Conservation (phyloP, 2,113 vertebrate genomes). For the Tetrao urogallus region DNA sequence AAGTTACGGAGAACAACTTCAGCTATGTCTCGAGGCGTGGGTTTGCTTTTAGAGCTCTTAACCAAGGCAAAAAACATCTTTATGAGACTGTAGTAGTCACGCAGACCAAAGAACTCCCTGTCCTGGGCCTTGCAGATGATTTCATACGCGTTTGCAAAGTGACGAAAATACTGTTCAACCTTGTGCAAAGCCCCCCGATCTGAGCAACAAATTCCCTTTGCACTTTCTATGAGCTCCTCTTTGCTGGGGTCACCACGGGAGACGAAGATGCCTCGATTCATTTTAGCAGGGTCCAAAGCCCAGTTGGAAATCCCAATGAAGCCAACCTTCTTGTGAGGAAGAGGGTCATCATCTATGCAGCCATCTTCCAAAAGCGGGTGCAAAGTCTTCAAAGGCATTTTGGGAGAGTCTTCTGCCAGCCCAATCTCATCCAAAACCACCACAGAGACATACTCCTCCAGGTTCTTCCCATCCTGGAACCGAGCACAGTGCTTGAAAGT, state of each 20-base stretch:
- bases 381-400: slow-evolving; percentile 96
- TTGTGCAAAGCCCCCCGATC: slow-evolving; percentile 82
- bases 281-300: slow-evolving; percentile 97
- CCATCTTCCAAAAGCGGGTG: slow-evolving; percentile 96
- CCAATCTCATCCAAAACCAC: slow-evolving; percentile 98
- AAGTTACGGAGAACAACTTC: slow-evolving; percentile 92
- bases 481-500: slow-evolving; percentile 95
- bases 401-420: slow-evolving; percentile 94
- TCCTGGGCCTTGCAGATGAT: slow-evolving; percentile 79
- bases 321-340: slow-evolving; percentile 93
- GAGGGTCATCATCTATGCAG: slow-evolving; percentile 91
- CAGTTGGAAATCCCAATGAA: slow-evolving; percentile 98
- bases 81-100: slow-evolving; percentile 97
- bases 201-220: slow-evolving; percentile 90
- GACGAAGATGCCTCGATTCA: slow-evolving; percentile 97
- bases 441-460: slow-evolving; percentile 91
- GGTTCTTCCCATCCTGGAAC: slow-evolving; percentile 94
- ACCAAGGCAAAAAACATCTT: slow-evolving; percentile 92
- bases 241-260: slow-evolving; percentile 88
- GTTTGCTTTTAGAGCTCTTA: slow-evolving; percentile 73
- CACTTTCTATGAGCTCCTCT: slow-evolving; percentile 88
- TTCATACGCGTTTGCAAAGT: slow-evolving; percentile 88
- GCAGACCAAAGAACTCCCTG: slow-evolving; percentile 94
- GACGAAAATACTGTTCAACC: slow-evolving; percentile 81
- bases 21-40: slow-evolving; percentile 75